These are phyloP conservation scores for Zoanthus gigantus DNA, from an alignment of 92 coral and sea anemone species.

Conservation along the genomic window DNA sequence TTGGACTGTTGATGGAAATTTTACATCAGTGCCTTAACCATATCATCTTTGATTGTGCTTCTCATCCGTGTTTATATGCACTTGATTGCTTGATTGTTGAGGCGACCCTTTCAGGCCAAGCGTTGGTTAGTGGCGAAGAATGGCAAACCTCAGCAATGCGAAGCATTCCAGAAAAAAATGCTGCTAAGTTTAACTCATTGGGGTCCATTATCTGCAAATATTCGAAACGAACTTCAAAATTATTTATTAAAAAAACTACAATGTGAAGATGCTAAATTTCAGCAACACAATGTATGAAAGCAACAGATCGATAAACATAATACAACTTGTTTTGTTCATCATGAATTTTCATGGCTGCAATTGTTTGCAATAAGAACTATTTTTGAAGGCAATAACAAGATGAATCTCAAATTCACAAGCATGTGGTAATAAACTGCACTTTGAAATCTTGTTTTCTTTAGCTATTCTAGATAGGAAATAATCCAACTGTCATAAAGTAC, in stretches of 20 bases:
- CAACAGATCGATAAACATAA: background rate
- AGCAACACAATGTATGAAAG: background rate
- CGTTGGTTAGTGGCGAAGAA: background rate
- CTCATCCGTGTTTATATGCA: background rate
- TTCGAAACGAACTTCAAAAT: background rate
- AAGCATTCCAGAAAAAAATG: background rate
- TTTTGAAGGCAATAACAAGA: background rate
- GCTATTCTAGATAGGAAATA: background rate
- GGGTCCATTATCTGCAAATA: conserved; percentile 28
- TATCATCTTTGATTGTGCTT: background rate
- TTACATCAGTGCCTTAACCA: background rate
- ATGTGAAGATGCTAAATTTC: background rate
- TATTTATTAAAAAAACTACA: background rate
- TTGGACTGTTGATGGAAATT: background rate
- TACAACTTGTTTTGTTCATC: background rate
- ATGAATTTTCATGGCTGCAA: background rate
- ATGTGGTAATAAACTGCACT: background rate
- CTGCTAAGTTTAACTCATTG: background rate
- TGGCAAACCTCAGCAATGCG: background rate
- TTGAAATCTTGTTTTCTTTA: background rate
- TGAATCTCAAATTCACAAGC: background rate
- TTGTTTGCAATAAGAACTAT: background rate
- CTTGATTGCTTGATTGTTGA: background rate
- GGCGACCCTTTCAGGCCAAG: background rate
- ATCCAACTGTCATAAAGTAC: background rate